phyloP scores from a whole-genome alignment of 2,888 invertebrate species.

The Erpobdella octoculata region DNA sequence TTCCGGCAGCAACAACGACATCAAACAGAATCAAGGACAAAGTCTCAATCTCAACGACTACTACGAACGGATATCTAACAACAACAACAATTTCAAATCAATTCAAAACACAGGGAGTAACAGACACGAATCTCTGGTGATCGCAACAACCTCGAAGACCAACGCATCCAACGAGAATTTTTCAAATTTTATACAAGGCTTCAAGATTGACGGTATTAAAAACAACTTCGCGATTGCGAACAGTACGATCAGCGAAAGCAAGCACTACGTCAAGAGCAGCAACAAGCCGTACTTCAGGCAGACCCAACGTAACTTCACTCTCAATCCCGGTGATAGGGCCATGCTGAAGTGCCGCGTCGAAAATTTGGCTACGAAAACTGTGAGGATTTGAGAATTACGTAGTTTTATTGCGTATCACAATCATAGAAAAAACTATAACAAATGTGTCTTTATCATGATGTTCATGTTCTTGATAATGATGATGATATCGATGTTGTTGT shows the following conservation, averaged over 20 bases:
- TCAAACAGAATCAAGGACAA: not conserved
- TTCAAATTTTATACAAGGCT: not conserved
- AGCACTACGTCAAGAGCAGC: not conserved
- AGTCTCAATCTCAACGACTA: not conserved
- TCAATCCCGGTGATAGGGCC: conserved; percentile 44
- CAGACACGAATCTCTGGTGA: too few relatives aligned
- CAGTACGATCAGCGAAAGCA: conserved; percentile 26
- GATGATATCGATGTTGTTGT: conserved; percentile 13
- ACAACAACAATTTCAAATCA: conserved; percentile 5
- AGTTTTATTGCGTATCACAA: not conserved
- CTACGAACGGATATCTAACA: not conserved
- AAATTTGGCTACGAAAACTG: conserved; percentile 46
- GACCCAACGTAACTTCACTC: conserved; percentile 43
- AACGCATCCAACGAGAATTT: not conserved
- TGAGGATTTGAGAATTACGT: conserved; percentile 27
- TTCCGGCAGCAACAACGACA: not conserved
- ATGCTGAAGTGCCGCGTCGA: conserved; percentile 45
- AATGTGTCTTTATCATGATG: not conserved
- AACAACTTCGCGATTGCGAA: conserved; percentile 11
- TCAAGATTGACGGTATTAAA: not conserved
- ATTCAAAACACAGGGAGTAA: too few relatives aligned
- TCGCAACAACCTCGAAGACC: conserved; percentile 3
- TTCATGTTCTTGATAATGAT: not conserved
- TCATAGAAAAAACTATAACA: not conserved
- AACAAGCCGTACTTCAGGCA: conserved; percentile 37